Evolutionary conservation across 2,113 vertebrate species (phyloP).

Genomic region (Diphyllodes magnificus): DNA sequence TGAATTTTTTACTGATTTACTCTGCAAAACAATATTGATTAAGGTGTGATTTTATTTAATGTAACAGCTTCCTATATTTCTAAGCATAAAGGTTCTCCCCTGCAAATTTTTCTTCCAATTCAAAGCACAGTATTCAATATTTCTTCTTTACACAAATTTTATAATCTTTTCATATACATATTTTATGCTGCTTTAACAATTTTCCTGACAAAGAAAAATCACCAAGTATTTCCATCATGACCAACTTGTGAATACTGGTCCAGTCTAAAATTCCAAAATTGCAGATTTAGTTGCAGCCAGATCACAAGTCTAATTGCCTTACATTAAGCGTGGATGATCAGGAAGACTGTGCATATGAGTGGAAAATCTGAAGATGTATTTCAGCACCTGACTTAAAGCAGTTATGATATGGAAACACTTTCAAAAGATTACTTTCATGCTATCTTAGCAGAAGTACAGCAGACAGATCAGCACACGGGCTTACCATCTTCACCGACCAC

Average conservation of each 20-base stretch:
- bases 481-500: conserved; percentile 97
- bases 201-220: neutral
- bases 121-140: neutral
- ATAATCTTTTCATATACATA: neutral
- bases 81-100: neutral
- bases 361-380: conserved; percentile 50
- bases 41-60: neutral
- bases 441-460: conserved; percentile 68
- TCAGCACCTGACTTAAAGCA: conserved; percentile 60
- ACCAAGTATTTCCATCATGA: neutral
- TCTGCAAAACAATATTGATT: neutral
- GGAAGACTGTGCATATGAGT: conserved; percentile 48
- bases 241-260: neutral
- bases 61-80: neutral
- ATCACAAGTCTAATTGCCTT: neutral
- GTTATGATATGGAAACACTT: conserved; percentile 65
- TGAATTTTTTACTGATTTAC: neutral
- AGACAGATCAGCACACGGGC: conserved; percentile 78
- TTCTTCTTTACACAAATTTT: neutral
- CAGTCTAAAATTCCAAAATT: neutral
- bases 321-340: conserved; percentile 61
- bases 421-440: conserved; percentile 67
- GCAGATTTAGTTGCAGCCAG: neutral
- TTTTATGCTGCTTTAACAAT: neutral
- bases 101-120: neutral